Base-by-base conservation (phyloP, 2,113 vertebrate genomes). In the Globicephala melas region DNA sequence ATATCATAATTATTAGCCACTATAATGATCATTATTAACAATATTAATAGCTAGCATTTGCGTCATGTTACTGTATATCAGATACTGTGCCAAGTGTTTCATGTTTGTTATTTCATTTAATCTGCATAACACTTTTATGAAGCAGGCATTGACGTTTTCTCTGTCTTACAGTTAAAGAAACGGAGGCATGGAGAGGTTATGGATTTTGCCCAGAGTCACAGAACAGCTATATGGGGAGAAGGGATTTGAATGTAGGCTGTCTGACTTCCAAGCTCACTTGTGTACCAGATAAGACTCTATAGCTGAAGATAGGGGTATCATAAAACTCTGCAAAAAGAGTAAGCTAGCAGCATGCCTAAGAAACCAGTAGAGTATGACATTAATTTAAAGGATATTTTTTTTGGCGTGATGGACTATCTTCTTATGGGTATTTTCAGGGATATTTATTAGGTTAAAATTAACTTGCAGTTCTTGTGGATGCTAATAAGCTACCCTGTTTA, bases 371-470 rank as follows among this genome's bases (percentile, higher is more conserved):
- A 95, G 14, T n/a, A 89, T 91, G 41, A 96, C 95, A 97, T 79
- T 94, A 97, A 96, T 97, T 97, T 85, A 96, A 98, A 89, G 33
- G 94, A 80, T 41, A 26, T 33, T 97, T 58, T 96, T 20, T 50
- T 96, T 80, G 31, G 25, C 28, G 80, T 84, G 79, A 96, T 87
- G 89, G 65, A 77, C 50, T 93, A 60, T 96, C 60, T 97, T 97
- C 55, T 98, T 55, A 60, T 50, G 73, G 36, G 10, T 97, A 58
- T 97, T 89, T 97, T 85, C 82, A 91, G 71, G 84, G 63, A 67
- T 89, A 68, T 92, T 95, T 96, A 91, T 94, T 97, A 97, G 79
- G 97, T 95, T 96, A 97, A 97, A 97, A 91, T 97, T 97, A 97
- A 96, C 85, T 97, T 76, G 67, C 31, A 87, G 47, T 96, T 95